These are phyloP conservation scores for Endotricha flammealis DNA, from an alignment of 2,888 invertebrate species.

Conservation along the genomic window DNA sequence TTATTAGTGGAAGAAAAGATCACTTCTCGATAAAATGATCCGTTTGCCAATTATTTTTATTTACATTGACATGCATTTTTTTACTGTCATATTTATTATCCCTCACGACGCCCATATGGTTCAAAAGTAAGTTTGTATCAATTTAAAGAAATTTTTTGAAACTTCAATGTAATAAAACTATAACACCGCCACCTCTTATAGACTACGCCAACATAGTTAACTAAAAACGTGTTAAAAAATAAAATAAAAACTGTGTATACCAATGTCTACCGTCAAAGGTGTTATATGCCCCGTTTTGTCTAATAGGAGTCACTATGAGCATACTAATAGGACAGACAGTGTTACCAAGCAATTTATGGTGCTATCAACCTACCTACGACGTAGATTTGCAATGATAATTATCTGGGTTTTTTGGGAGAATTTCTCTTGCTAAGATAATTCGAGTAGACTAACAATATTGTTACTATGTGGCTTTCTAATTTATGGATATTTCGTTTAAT, in stretches of 20 bases:
- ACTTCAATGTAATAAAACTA: too few species aligned
- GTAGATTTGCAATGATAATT: slow-evolving; percentile 32
- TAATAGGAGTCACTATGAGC: slow-evolving; percentile 25
- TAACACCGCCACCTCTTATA: background rate
- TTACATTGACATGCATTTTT: too few species aligned
- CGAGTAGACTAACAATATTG: slow-evolving; percentile 6
- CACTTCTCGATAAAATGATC: too few species aligned
- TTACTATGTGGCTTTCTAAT: background rate
- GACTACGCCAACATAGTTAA: slow-evolving; percentile 6
- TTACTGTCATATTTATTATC: too few species aligned
- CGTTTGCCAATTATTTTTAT: too few species aligned
- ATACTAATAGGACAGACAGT: slow-evolving; percentile 19
- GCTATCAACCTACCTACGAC: slow-evolving; percentile 25
- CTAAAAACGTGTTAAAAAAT: slow-evolving; percentile 8
- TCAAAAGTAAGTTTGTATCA: too few species aligned
- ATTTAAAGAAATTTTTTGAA: too few species aligned
- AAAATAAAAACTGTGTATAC: slow-evolving; percentile 13
- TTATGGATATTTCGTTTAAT: too few species aligned
- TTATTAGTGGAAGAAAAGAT: too few species aligned
- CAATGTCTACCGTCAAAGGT: slow-evolving; percentile 12
- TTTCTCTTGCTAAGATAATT: slow-evolving; percentile 6
- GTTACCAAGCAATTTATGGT: slow-evolving; percentile 23
- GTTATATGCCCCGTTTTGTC: slow-evolving; percentile 22
- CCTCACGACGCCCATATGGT: too few species aligned
- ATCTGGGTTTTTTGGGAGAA: slow-evolving; percentile 19